These are phyloP conservation scores for Ramazzottius varieornatus DNA, from an alignment of 2,888 invertebrate genomes.

Conservation along the genomic window DNA sequence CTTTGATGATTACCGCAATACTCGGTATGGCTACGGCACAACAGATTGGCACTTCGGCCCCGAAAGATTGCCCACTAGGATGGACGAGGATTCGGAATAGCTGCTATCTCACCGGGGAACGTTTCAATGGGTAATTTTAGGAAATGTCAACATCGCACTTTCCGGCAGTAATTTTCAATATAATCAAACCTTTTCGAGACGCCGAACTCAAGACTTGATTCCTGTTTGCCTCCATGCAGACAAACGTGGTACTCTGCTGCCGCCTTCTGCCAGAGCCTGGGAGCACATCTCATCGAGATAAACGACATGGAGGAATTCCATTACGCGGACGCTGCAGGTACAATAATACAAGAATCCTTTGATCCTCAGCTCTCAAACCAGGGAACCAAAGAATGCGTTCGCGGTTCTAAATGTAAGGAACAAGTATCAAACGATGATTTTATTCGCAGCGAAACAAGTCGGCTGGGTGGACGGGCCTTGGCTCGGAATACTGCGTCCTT, in stretches of 20 bases:
- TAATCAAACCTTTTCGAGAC: not conserved
- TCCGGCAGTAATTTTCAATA: too few species aligned
- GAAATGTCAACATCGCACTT: too few species aligned
- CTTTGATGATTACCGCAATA: too few species aligned
- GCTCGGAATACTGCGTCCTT: not conserved
- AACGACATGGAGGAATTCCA: not conserved
- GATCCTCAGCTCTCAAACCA: too few species aligned
- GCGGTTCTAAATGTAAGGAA: too few species aligned
- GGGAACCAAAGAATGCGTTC: too few species aligned
- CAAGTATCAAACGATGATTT: not conserved
- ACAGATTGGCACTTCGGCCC: not conserved
- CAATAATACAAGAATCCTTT: too few species aligned
- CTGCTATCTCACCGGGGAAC: slow-evolving; percentile 2
- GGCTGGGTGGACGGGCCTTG: not conserved
- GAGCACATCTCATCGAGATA: not conserved
- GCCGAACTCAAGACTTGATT: too few species aligned
- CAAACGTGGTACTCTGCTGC: slow-evolving; percentile 1
- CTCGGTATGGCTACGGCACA: too few species aligned
- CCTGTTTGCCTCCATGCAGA: too few species aligned
- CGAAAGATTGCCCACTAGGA: not conserved
- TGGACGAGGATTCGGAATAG: not conserved
- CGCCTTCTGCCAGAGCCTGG: not conserved
- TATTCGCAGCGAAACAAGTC: not conserved
- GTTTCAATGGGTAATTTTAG: not conserved
- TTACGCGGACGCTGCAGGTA: not conserved